Base-by-base conservation (phyloP, 2,797 vertebrate species). In the Thaleichthys pacificus region DNA sequence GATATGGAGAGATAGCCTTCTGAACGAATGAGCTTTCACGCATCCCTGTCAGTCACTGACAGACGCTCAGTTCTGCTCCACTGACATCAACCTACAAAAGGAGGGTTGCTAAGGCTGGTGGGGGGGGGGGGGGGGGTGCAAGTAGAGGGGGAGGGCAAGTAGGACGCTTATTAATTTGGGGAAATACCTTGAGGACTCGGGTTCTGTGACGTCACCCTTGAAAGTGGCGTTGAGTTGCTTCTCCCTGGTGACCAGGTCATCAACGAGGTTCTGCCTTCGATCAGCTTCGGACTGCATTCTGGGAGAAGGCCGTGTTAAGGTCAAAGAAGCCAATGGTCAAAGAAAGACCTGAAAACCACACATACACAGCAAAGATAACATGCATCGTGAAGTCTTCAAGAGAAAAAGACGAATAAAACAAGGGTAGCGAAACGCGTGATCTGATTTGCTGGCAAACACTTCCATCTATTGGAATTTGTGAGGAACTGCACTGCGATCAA, bases 211-310 rank as follows among this genome's bases (percentile, higher is more conserved):
- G 69, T 97, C 96, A 3, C 93, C 95, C 88, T 91, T 97, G 75
- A 97, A 97, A 12, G 93, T 94, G 0, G 93, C 91, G 74, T 96
- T 94, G 2, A 99, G 96, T 19, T 95, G 95, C 65, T 93, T 95
- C 78, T 99, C 95, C 78, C 93, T 91, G 0, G 97, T 98, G 51
- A 97, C 86, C 47, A 99, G 95, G 21, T 97, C 95, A 5, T 99
- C 97, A 83, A 99, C 80, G 5, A 98, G 88, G 75, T 94, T 97
- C 91, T 99, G 97, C 80, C 97, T 94, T 73, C 96, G 93, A 84
- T 99, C 97, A 1, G 96, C 96, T 90, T 99, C 97, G 26, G 96
- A 92, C 78, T 97, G 97, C 4, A 97, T 98, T 90, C 97, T 99
- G 89, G 9, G 5, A 64, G 69, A 7, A 5, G 64, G 61, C 2